Evolutionary conservation across 2,113 vertebrate species (phyloP), one percentile per base, ranked within the genome.

Genomic region (Hyperopisus bebe): DNA sequence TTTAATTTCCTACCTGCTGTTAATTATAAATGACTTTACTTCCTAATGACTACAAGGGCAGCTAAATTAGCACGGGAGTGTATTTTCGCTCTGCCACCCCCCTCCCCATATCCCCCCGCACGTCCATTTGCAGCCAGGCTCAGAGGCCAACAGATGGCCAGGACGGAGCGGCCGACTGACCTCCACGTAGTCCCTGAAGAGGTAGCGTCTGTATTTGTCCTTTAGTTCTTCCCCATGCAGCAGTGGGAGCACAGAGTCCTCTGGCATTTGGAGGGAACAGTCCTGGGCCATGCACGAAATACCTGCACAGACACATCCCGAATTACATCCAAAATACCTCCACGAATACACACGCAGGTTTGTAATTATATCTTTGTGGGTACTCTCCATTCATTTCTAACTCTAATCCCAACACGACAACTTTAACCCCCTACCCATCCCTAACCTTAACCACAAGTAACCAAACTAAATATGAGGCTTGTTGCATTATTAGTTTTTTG

Each of bases 171-270:
- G 91, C 24, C 6, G 92, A 84, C 88, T 93, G 47, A 97, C 98
- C 97, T 99, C 98, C 51, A 99, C 97, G 50, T 99, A 99, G 94
- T 99, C 98, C 96, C 98, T 98, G 97, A 99, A 99, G 97, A 99
- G 98, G 97, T 99, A 99, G 97, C 98, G 98, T 96, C 97, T 98
- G 94, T 99, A 99, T 97, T 98, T 99, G 92, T 99, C 98, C 96
- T 97, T 98, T 91, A 99, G 94, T 94, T 99, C 98, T 94, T 99
- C 98, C 70, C 95, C 98, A 92, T 97, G 96, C 95, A 99, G 96
- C 95, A 99, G 95, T 1, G 97, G 98, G 94, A 99, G 97, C 91
- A 99, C 98, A 94, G 98, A 98, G 92, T 99, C 98, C 94, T 99
- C 98, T 92, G 98, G 98, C 92, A 97, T 97, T 90, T 97, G 96